Evolutionary conservation across 53 echinoderm and acorn worm genomes (phyloP).

Genomic region (Pentamera pediparva): DNA sequence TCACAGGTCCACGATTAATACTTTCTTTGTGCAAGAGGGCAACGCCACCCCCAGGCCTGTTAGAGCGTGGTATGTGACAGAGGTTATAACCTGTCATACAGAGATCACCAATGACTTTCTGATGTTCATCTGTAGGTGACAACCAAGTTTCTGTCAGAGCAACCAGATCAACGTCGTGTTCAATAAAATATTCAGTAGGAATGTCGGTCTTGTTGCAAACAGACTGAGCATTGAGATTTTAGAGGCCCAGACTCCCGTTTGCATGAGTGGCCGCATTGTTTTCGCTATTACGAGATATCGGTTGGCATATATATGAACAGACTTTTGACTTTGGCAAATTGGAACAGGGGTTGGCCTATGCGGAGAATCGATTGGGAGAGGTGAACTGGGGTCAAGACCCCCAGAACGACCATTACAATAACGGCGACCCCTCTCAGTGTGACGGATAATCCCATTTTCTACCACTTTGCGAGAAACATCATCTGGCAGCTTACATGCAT

Average conservation of each 20-base stretch:
- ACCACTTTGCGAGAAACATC: no score
- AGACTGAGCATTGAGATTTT: conserved; percentile 32
- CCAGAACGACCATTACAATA: no score
- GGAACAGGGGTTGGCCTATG: no score
- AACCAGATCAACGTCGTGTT: conserved; percentile 42
- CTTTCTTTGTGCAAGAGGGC: conserved; percentile 29
- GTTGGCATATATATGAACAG: no score
- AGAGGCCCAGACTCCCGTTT: neutral
- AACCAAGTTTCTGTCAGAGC: conserved; percentile 44
- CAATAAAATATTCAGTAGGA: conserved; percentile 31
- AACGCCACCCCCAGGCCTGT: conserved; percentile 33
- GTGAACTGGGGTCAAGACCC: no score
- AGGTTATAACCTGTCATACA: conserved; percentile 39
- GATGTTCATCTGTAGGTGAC: no score
- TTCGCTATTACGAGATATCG: no score
- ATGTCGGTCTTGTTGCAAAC: conserved; percentile 15
- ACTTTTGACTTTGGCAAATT: no score
- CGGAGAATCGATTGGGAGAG: no score
- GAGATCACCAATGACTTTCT: conserved; percentile 34
- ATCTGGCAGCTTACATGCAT: no score
- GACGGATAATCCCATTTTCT: no score
- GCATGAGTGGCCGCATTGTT: neutral
- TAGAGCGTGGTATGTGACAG: conserved; percentile 42
- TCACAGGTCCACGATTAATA: neutral
- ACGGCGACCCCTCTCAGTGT: no score